Conservation (phyloP, 23 tunicate genomes). For the Trididemnum nubilum region DNA sequence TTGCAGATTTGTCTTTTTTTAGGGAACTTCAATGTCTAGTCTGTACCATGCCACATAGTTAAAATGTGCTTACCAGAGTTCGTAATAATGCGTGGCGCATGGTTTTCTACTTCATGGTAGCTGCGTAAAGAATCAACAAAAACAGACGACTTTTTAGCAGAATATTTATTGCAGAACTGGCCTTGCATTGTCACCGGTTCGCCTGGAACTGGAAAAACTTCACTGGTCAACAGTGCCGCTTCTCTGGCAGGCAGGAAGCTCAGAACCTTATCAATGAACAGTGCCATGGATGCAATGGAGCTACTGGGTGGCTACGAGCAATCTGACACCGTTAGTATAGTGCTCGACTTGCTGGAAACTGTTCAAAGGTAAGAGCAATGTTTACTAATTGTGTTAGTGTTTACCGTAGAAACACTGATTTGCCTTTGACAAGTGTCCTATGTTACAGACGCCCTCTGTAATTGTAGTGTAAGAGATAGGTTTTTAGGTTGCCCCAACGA, state of each 20-base stretch:
- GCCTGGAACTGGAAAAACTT: constrained; percentile 52
- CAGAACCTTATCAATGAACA: constrained; percentile 63
- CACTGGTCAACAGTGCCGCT: constrained; percentile 65
- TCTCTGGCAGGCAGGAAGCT: constrained; percentile 63
- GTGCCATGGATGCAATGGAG: constrained; percentile 91
- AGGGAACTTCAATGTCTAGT: too few species aligned
- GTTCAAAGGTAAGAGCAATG: background rate
- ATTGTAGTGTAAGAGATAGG: too few species aligned
- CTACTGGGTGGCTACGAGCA: constrained; percentile 93
- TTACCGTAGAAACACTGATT: too few species aligned
- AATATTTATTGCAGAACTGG: constrained; percentile 71
- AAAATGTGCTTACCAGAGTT: too few species aligned
- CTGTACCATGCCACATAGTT: too few species aligned
- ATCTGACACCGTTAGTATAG: constrained; percentile 28
- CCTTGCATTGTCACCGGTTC: constrained; percentile 79
- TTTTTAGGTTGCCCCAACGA: too few species aligned
- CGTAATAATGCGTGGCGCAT: too few species aligned
- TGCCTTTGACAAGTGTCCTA: background rate
- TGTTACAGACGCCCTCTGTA: too few species aligned
- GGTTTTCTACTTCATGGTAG: too few species aligned
- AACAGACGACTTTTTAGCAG: too few species aligned
- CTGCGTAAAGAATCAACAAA: too few species aligned
- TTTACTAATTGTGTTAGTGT: background rate
- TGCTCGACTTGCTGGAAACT: constrained; percentile 1
- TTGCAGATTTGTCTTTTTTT: too few species aligned